Conservation (phyloP, 1,140 invertebrate genomes). For the Trichonephila inaurata region DNA sequence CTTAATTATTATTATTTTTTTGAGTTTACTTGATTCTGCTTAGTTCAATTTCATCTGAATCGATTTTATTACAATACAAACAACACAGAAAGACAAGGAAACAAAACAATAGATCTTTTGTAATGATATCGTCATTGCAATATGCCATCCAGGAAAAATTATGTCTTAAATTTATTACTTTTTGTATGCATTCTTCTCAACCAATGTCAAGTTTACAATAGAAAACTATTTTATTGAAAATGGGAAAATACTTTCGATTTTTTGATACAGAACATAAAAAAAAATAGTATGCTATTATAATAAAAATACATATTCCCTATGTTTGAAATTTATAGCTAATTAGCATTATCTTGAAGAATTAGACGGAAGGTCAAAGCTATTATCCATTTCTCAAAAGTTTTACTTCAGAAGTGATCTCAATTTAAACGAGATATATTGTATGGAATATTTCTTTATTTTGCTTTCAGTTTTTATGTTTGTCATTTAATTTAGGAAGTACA, state of each 20-base stretch:
- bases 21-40: neutral
- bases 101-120: neutral
- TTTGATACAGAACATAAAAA: too few relatives aligned
- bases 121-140: constrained; percentile 12
- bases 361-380: too few relatives aligned
- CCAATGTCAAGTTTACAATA: neutral
- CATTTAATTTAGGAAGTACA: too few relatives aligned
- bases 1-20: neutral
- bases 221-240: neutral
- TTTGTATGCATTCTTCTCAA: neutral
- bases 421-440: too few relatives aligned
- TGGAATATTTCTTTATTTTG: too few relatives aligned
- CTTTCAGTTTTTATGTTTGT: too few relatives aligned
- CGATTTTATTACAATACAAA: neutral
- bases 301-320: too few relatives aligned
- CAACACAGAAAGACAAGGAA: neutral
- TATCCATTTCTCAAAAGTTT: too few relatives aligned
- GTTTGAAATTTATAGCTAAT: too few relatives aligned
- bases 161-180: neutral
- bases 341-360: too few relatives aligned
- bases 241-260: neutral
- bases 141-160: neutral
- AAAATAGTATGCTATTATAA: too few relatives aligned
- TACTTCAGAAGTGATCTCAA: too few relatives aligned
- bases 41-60: neutral